A percentile compares a stretch with the other conserved stretches of the same genome.
phyloP scores from a whole-genome alignment of 2,797 vertebrate species.

The Parotocinclus haroldoi region DNA sequence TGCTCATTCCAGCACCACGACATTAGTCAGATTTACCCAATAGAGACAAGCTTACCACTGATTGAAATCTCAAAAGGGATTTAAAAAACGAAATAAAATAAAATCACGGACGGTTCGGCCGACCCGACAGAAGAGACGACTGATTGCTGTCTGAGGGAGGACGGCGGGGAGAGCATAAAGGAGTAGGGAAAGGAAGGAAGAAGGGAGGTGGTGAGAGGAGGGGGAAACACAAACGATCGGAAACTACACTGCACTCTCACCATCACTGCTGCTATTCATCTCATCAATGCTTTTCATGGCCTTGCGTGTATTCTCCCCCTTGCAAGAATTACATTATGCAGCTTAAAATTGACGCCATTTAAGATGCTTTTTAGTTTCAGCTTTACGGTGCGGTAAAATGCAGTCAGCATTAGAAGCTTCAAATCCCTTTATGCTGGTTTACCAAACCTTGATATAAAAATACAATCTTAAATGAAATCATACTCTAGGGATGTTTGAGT shows the following conservation, averaged over 20 bases:
- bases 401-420: too few relatives aligned
- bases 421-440: too few relatives aligned
- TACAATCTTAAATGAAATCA: too few relatives aligned
- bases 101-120: conserved; percentile 11
- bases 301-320: neutral
- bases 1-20: conserved; percentile 29
- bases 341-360: too few relatives aligned
- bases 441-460: too few relatives aligned
- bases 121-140: conserved; percentile 30
- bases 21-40: conserved; percentile 35
- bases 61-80: conserved; percentile 43
- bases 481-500: too few relatives aligned
- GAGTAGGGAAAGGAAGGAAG: conserved; percentile 4
- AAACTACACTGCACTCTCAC: conserved; percentile 35
- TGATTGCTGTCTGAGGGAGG: conserved; percentile 32
- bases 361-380: too few relatives aligned
- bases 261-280: conserved; percentile 39
- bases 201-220: conserved; percentile 7
- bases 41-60: conserved; percentile 30
- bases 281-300: conserved; percentile 32
- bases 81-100: too few relatives aligned
- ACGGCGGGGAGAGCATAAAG: neutral
- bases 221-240: conserved; percentile 32
- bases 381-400: too few relatives aligned
- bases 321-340: too few relatives aligned